Conservation (phyloP, 2,113 vertebrate genomes). For the Erinaceus europaeus region DNA sequence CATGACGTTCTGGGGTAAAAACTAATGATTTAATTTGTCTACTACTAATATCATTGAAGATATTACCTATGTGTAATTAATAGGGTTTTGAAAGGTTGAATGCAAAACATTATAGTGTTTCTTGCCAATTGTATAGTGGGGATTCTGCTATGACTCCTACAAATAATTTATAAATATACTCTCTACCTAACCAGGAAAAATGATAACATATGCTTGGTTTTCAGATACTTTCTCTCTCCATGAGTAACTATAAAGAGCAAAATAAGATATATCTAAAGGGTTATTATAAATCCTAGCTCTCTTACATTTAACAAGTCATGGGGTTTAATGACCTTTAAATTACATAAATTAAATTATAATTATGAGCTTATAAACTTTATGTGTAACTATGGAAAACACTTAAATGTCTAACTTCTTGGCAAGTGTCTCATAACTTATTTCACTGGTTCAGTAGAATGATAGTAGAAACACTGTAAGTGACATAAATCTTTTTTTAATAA, state of each 20-base stretch:
- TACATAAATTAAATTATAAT: slow-evolving; percentile 49
- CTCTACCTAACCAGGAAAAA: slow-evolving; percentile 17
- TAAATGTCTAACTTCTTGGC: background rate
- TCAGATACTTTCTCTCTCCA: background rate
- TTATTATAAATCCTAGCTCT: slow-evolving; percentile 17
- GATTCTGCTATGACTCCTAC: slow-evolving; percentile 26
- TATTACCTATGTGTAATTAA: slow-evolving; percentile 64
- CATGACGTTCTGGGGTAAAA: slow-evolving; percentile 33
- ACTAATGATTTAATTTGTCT: slow-evolving; percentile 62
- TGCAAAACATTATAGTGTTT: slow-evolving; percentile 43
- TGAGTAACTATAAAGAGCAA: slow-evolving; percentile 12
- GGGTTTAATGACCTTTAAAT: slow-evolving; percentile 43
- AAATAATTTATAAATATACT: slow-evolving; percentile 8
- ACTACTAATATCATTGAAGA: slow-evolving; percentile 43
- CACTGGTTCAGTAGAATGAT: background rate
- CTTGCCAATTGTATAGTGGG: slow-evolving; percentile 53
- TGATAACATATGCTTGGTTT: slow-evolving; percentile 41
- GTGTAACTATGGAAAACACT: slow-evolving; percentile 12
- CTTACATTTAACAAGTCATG: slow-evolving; percentile 33
- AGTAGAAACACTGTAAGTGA: background rate
- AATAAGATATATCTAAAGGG: slow-evolving; percentile 25
- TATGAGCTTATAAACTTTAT: slow-evolving; percentile 11
- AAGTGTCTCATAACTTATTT: background rate
- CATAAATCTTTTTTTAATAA: background rate
- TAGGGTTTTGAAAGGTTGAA: slow-evolving; percentile 54